Evolutionary conservation across 2,797 vertebrate genomes (phyloP), one percentile per base, ranked within the genome.

Genomic region (Tarsius wallacei): DNA sequence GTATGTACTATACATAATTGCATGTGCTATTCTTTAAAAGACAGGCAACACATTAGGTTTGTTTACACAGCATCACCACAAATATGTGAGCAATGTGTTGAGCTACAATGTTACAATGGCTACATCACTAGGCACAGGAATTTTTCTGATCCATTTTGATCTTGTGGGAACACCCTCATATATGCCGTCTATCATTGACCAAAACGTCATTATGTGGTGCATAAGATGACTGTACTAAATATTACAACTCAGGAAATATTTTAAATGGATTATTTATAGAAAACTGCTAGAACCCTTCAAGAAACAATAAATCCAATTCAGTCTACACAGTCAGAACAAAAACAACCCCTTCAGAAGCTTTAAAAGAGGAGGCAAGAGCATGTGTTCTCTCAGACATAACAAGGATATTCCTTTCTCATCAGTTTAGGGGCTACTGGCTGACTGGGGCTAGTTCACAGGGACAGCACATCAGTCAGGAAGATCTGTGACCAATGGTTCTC

Each of bases 211-310:
- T 57, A 57, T 6, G 21, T 33, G 53, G 55, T 15, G 36, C 77
- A 12, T 70, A 10, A 42, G 42, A 70, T 36, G 19, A 70, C 68
- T 15, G 26, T 66, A 26, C 33, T 47, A 55, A 84, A 87, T 51
- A 81, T 5, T 22, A 55, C 19, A 93, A 90, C 5, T 95, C 47
- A 71, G 73, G 55, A 80, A 2, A 80, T 91, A 87, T 26, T 87
- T 93, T 86, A 78, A 78, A 93, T 26, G 88, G 28, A 92, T 49
- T 26, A 91, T 57, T 78, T 73, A 87, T 6, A 12, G 68, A 91
- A 85, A 90, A 68, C 24, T n/a, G 42, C 63, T 77, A 61, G 11
- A 84, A 28, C 57, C 42, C 26, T 90, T 87, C 71, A n/a, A 74
- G 53, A 73, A 61, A 77, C 49, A 93, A 96, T 73, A 83, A 93